phyloP scores from a whole-genome alignment of 2,888 invertebrate genomes.

The Teleogryllus oceanicus region DNA sequence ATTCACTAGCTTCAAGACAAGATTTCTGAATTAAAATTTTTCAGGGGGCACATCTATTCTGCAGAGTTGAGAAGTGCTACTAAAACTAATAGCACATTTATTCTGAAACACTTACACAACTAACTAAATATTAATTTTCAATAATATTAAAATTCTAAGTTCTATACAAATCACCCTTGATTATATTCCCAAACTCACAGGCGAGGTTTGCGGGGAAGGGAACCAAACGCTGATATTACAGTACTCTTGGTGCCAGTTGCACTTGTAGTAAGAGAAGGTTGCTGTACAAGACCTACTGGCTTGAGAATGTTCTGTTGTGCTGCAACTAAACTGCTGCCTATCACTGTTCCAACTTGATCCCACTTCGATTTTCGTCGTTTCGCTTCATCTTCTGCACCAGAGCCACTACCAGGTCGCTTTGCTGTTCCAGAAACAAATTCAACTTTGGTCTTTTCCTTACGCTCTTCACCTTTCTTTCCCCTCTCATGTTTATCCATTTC shows the following conservation, averaged over 20 bases:
- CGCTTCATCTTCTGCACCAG: conserved; percentile 67
- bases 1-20: too few species aligned
- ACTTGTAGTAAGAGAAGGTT: conserved; percentile 71
- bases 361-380: conserved; percentile 82
- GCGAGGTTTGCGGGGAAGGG: conserved; percentile 76
- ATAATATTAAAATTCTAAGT: too few species aligned
- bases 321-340: conserved; percentile 24
- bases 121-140: too few species aligned
- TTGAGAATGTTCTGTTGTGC: conserved; percentile 56
- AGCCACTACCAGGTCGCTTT: conserved; percentile 44
- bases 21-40: too few species aligned
- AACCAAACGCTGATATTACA: conserved; percentile 89
- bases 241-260: conserved; percentile 88
- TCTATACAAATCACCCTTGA: too few species aligned
- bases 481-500: conserved; percentile 93
- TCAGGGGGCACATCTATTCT: too few species aligned
- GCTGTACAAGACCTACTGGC: conserved; percentile 63
- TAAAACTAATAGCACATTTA: too few species aligned
- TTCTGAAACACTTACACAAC: too few species aligned
- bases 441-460: conserved; percentile 78
- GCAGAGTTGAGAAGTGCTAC: too few species aligned
- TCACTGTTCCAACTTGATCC: conserved; percentile 67
- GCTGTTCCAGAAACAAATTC: conserved; percentile 75
- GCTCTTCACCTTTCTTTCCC: conserved; percentile 51
- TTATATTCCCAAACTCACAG: conserved; percentile 44